phyloP scores from a whole-genome alignment of 2,797 vertebrate species.

The Pitangus sulphuratus region DNA sequence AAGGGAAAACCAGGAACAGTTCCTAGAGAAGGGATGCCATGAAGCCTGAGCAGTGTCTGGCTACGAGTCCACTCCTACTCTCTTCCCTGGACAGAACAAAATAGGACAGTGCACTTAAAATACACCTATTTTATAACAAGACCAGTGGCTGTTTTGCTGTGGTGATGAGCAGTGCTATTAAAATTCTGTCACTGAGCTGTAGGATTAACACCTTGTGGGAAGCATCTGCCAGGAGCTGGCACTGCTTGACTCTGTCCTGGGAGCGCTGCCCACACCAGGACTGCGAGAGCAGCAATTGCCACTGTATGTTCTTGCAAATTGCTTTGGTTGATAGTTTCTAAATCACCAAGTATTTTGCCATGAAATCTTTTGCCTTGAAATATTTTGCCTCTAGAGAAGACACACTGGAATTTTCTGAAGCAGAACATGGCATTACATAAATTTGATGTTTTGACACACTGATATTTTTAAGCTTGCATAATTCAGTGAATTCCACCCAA shows the following conservation, averaged over 20 bases:
- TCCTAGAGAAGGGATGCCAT: neutral
- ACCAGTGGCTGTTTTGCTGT: neutral
- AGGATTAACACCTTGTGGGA: neutral
- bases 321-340: neutral
- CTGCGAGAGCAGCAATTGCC: accelerated
- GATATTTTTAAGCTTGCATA: neutral
- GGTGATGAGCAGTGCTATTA: neutral
- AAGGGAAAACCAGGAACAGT: neutral
- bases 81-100: neutral
- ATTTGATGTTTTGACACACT: neutral
- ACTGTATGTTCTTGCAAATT: neutral
- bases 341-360: neutral
- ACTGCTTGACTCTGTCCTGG: accelerated
- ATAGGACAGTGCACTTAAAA: neutral
- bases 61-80: neutral
- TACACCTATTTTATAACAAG: neutral
- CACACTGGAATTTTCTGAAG: neutral
- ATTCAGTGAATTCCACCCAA: neutral
- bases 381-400: neutral
- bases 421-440: neutral
- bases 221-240: neutral
- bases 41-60: neutral
- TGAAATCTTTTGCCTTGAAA: neutral
- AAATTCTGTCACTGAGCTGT: neutral
- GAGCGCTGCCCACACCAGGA: accelerated